Base-by-base conservation (phyloP, 2,797 vertebrate genomes). In the Psittacula echo region DNA sequence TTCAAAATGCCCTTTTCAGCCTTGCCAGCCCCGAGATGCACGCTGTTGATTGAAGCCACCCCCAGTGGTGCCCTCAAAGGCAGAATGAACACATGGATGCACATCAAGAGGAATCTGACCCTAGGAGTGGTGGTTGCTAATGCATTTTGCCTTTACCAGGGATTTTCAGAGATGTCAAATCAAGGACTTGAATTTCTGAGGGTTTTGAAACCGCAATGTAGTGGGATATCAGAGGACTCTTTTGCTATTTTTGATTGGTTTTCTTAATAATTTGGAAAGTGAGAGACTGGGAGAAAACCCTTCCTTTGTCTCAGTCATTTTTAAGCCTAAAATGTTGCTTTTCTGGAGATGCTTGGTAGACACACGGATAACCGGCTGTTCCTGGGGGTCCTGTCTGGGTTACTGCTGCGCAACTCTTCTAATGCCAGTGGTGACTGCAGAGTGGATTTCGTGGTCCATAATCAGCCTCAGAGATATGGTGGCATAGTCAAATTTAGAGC, bases 261-360 rank as follows among this genome's bases (percentile, higher is more conserved):
- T 45, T n/a, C 64, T 66, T 18, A 39, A 26, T 76, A 22, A 5
- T 84, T 75, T 34, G 19, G 37, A 41, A 41, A 58, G 18, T 32
- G 41, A 61, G 27, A 47, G 2, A 0, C 7, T 73, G 9, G 11
- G 23, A 75, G 27, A 65, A 75, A 51, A 15, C 1, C 0, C 2
- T 75, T 75, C 4, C 2, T 8, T 80, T 50, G 15, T 78, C 62
- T 76, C 29, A 48, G 11, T 30, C 32, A 37, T n/a, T 86, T 91
- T 68, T 79, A 71, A 88, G 11, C 50, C n/a, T 62, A 41, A 84
- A 78, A 56, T 34, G 2, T 67, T 74, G 44, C 17, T 73, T 67
- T 86, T 21, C 23, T 79, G 56, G 7, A 39, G 21, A 4, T 17
- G 23, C 61, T 48, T 61, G 9, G 5, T 50, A 41, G 20, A 23